phyloP scores from a whole-genome alignment of 2,797 vertebrate genomes.

The Enteromius fasciolatus region DNA sequence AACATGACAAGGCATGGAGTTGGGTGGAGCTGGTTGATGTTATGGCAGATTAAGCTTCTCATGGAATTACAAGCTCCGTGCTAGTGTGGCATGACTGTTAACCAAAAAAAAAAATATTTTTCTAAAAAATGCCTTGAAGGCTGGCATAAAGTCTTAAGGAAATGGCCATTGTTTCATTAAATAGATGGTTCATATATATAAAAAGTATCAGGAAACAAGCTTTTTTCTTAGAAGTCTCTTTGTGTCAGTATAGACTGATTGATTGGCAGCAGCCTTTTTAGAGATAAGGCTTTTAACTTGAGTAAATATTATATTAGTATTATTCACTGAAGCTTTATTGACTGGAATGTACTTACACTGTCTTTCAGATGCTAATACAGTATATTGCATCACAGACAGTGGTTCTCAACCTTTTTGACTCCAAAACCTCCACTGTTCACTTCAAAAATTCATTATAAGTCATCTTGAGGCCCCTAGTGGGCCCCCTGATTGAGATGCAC shows the following conservation, averaged over 20 bases:
- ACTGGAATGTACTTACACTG: neutral
- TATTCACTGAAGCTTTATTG: neutral
- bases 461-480: neutral
- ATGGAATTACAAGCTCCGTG: constrained; percentile 66
- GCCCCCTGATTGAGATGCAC: neutral
- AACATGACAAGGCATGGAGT: constrained; percentile 65
- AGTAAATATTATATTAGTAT: constrained; percentile 1
- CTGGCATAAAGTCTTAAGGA: constrained; percentile 19
- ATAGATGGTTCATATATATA: neutral
- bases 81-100: constrained; percentile 44
- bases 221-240: neutral
- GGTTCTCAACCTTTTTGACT: neutral
- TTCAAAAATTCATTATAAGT: neutral
- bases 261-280: neutral
- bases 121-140: constrained; percentile 10
- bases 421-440: neutral
- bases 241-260: neutral
- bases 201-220: neutral
- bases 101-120: constrained; percentile 45
- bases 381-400: neutral
- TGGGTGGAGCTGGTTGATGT: constrained; percentile 72
- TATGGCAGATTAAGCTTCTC: constrained; percentile 70
- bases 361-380: neutral
- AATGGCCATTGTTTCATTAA: neutral
- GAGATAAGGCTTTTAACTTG: neutral